Base-by-base conservation (phyloP, 1,140 invertebrate species). In the Drosophila fuyamai region DNA sequence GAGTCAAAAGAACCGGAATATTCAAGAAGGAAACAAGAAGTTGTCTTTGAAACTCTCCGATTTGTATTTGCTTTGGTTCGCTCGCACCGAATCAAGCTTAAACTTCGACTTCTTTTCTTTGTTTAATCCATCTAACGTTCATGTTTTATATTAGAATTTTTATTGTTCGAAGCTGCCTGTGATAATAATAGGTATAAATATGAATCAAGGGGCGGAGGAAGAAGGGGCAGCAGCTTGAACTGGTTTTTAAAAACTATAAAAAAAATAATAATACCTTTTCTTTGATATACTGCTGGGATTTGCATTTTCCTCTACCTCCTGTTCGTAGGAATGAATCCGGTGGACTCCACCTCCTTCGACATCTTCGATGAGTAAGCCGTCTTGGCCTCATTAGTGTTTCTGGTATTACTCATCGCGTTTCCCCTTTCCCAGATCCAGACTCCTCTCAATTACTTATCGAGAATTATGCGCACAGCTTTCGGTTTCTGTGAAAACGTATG, bases 11-110 rank as follows among this genome's bases (percentile, higher is more conserved):
- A 88, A 88, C 83, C 83, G 83, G 83, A 89, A 80, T 88, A 18
- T 67, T 83, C 18, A 89, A 89, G 80, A 89, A 88, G 83, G 83
- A 88, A 88, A 89, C 83, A 77, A 89, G 80, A 88, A 86, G 83
- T 82, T 83, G 83, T 71, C 68, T 70, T 71, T 57, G 65, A 18
- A 71, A 71, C 70, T 75, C 65, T 63, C 54, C 47, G 55, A 62
- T 70, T 57, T 73, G 72, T 63, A 44, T 63, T 63, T 67, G 65
- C 59, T 18, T 67, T 41, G 58, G 46, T 51, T 51, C 27, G 27
- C 36, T 65, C 59, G 60, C 29, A 38, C 44, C 47, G 38, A 43
- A 27, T 50, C 57, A 10, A 85, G 65, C 60, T 61, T 32, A 48
- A 66, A 68, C 63, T 51, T 67, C 70, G 74, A 63, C 58, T 50